Base-by-base conservation (phyloP, 2,888 invertebrate genomes). In the Xestia ashworthii region DNA sequence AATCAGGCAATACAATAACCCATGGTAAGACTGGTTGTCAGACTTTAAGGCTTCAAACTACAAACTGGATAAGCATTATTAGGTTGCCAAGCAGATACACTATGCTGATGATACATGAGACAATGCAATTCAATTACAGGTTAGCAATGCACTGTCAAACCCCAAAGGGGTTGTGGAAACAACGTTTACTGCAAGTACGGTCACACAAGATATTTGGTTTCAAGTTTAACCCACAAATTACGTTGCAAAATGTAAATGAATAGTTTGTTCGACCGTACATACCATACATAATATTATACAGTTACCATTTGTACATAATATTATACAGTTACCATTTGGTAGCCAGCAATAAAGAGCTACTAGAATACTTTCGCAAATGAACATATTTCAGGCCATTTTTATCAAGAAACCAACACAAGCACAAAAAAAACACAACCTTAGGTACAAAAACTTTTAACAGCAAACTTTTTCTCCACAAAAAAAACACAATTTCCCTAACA, bases 101-200 rank as follows among this genome's bases (percentile, higher is more conserved):
- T 44, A 1, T 16, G 8, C 65, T 65, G 65, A 41, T 41, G 41
- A 25, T 41, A 50, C 41, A 22, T 50, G 41, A 60, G 73, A 74
- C 41, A 48, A 11, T 22, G 25, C 16, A 72, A 72, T 74, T 48
- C 72, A 72, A 72, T 74, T 74, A 48, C 25, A 50, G 12, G 48
- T 22, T 41, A 50, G 48, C 60, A 73, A 16, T 25, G 41, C 48
- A 50, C 50, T 60, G 48, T 11, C 16, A 32, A 76, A 32, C 6
- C 48, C 41, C 76, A 16, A 12, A 48, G 25, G 48, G 16, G 22
- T 41, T n/a, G 0, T 22, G 19, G 9, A 9, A 32, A 41, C 67
- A 41, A 16, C 22, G 25, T 76, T 25, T 41, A n/a, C 14, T 25
- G 8, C 9, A n/a, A 8, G 12, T 65, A 32, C 32, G 3, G 32